A percentile compares a stretch with the other conserved stretches of the same genome.
Conservation (phyloP, 2,797 vertebrate genomes). For the Brachyrhaphis roseni region DNA sequence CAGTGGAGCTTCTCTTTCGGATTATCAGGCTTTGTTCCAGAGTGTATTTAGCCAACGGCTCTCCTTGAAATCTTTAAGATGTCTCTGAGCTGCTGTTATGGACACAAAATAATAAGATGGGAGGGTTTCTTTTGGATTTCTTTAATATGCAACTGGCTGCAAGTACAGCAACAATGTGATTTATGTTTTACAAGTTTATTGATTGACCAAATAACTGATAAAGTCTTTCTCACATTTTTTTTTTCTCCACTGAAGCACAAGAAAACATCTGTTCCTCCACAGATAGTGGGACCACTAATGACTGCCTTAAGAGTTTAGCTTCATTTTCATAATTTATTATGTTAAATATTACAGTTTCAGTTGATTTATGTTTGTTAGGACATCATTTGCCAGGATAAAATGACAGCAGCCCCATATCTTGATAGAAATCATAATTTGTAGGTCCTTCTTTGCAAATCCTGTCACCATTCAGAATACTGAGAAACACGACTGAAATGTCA, state of each 20-base stretch:
- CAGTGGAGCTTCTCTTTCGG: slow-evolving; percentile 76
- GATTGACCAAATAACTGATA: not conserved
- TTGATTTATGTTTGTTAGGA: not conserved
- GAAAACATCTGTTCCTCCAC: not conserved
- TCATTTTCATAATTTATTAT: not conserved
- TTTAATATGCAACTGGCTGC: not conserved
- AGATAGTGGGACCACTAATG: not conserved
- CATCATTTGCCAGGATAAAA: not conserved
- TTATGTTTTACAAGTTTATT: slow-evolving; percentile 4
- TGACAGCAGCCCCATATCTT: not conserved
- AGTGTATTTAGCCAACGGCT: slow-evolving; percentile 57
- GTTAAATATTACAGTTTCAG: no score
- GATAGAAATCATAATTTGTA: not conserved
- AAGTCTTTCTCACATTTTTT: not conserved
- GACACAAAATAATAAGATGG: slow-evolving; percentile 13
- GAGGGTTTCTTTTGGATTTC: not conserved
- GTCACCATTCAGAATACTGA: not conserved
- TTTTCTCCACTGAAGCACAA: not conserved
- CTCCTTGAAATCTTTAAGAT: slow-evolving; percentile 59
- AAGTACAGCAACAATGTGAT: not conserved
- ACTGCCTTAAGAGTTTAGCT: not conserved
- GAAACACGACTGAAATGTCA: slow-evolving; percentile 8
- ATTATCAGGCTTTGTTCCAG: slow-evolving; percentile 77
- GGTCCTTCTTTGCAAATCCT: not conserved
- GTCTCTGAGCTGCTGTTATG: slow-evolving; percentile 36